Base-by-base conservation (phyloP, 1,140 invertebrate genomes). In the Steinernema feltiae region DNA sequence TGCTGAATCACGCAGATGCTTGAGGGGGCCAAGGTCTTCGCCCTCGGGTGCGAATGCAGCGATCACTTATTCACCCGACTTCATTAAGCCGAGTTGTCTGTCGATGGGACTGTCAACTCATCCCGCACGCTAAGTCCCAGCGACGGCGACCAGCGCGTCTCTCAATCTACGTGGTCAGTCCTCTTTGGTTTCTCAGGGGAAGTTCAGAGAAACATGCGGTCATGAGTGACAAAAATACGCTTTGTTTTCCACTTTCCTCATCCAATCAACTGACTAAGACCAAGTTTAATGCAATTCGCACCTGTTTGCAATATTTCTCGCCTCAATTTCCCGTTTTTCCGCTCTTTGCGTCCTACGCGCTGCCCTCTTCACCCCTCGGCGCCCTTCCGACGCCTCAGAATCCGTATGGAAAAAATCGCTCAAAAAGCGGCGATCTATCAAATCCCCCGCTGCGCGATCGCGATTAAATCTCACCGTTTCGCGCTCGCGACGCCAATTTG, bases 401-500 rank as follows among this genome's bases (percentile, higher is more conserved):
- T 15, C 53, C 53, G 53, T 63, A 27, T 27, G 12, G 53, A 63
- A 63, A 63, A 63, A 63, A 63, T 27, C 53, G 12, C 53, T 63
- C 53, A 63, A 63, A 63, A 63, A 63, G n/a, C 53, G 53, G 53
- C 53, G 53, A 63, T 63, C 7, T 63, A 63, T 63, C 53, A 63
- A 63, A 63, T 63, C 53, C 53, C 53, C 53, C 53, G 53, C 53
- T n/a, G 53, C 53, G 53, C 53, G 53, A 15, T 21, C 18, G 24
- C 53, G 53, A 63, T 63, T 63, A 63, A 63, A 63, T 63, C 53
- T 63, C 53, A 63, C 53, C 53, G 53, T 63, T 63, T 63, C 53
- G 53, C 53, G 53, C 53, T 7, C 53, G 53, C 53, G 53, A 63
- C 53, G 24, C 7, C 53, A 63, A 63, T 63, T 63, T 63, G 53